Conservation (phyloP, 2,797 vertebrate genomes). For the Rhabdomys pumilio region DNA sequence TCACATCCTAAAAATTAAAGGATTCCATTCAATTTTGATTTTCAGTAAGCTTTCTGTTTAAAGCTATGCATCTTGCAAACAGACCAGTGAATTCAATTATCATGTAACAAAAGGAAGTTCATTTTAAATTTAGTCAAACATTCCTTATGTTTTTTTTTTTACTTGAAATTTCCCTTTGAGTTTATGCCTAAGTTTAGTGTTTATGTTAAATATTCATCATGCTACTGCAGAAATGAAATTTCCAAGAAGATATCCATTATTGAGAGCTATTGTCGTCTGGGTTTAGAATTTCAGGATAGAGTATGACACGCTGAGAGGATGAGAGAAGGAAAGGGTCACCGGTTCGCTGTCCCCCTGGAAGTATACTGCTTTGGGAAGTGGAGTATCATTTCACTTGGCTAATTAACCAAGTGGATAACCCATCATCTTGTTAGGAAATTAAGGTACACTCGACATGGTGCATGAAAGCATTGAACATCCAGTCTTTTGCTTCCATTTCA, state of each 20-base stretch:
- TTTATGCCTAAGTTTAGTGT: constrained; percentile 29
- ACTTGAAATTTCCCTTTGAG: constrained; percentile 64
- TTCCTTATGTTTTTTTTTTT: constrained; percentile 54
- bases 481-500: constrained; percentile 89
- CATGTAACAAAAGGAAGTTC: not conserved
- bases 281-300: not conserved
- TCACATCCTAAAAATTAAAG: constrained; percentile 36
- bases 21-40: not conserved
- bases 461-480: constrained; percentile 89
- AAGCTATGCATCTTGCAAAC: not conserved
- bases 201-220: constrained; percentile 38
- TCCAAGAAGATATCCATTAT: not conserved
- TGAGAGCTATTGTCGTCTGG: not conserved
- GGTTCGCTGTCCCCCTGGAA: constrained; percentile 66
- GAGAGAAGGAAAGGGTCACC: not conserved
- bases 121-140: constrained; percentile 44
- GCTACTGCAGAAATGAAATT: constrained; percentile 18
- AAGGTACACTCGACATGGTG: constrained; percentile 85
- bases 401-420: constrained; percentile 81
- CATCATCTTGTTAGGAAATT: constrained; percentile 86
- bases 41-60: constrained; percentile 28
- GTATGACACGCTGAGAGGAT: not conserved
- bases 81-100: not conserved
- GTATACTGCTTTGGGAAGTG: constrained; percentile 71
- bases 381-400: constrained; percentile 85